These are phyloP conservation scores for Cnemophilus loriae DNA, from an alignment of 2,113 vertebrate species.

Conservation along the genomic window DNA sequence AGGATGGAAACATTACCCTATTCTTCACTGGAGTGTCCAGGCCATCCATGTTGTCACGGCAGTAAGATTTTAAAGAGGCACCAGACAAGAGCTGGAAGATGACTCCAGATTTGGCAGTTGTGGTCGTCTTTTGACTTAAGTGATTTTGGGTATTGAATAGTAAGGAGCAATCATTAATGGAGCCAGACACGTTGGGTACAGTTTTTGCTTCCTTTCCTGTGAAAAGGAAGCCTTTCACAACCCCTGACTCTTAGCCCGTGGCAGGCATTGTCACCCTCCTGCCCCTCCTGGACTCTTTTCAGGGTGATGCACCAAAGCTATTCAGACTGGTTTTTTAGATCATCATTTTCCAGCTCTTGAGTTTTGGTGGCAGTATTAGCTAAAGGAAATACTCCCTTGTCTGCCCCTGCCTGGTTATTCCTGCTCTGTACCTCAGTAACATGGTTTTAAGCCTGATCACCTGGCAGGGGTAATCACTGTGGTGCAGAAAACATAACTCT, in stretches of 20 bases:
- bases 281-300: background rate
- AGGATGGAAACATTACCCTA: background rate
- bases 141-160: background rate
- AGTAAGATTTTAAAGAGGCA: background rate
- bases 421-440: background rate
- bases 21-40: background rate
- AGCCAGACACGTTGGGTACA: background rate
- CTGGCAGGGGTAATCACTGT: background rate
- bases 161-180: background rate
- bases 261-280: background rate
- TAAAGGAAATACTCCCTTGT: background rate
- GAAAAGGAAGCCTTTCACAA: background rate
- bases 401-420: background rate
- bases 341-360: background rate
- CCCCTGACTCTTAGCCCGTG: accelerated
- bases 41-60: background rate
- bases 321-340: background rate
- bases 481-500: background rate
- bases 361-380: background rate
- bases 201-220: background rate
- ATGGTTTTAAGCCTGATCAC: background rate
- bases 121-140: background rate
- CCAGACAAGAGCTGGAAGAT: background rate
- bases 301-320: background rate
- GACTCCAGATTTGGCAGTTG: background rate